Conservation (phyloP, 2,797 vertebrate genomes). For the Protosalanx chinensis region DNA sequence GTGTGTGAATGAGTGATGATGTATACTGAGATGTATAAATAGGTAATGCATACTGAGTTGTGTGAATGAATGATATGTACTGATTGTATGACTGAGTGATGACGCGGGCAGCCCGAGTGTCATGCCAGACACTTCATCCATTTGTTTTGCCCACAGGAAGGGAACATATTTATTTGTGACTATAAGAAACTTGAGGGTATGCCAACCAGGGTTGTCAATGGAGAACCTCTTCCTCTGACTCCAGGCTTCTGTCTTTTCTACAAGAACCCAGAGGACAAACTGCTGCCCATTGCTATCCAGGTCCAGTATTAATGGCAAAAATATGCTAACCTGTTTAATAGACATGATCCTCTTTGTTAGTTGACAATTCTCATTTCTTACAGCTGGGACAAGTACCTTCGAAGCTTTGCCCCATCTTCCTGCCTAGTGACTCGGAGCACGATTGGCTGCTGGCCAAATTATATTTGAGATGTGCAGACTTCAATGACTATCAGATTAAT, state of each 20-base stretch:
- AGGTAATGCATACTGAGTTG: background rate
- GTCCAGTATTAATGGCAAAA: constrained; percentile 32
- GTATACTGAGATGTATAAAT: too few relatives aligned
- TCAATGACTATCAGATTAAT: constrained; percentile 55
- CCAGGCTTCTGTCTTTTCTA: constrained; percentile 59
- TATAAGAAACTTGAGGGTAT: constrained; percentile 58
- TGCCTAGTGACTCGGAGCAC: constrained; percentile 68
- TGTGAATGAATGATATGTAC: too few relatives aligned
- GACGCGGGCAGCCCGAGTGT: too few relatives aligned
- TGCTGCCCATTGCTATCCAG: constrained; percentile 68
- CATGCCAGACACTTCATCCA: too few relatives aligned
- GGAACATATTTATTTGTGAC: constrained; percentile 66
- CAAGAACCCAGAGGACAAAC: constrained; percentile 36
- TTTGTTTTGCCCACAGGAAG: constrained; percentile 50
- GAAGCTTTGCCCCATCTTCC: constrained; percentile 70
- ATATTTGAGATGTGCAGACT: constrained; percentile 67
- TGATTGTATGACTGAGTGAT: too few relatives aligned
- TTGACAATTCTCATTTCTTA: background rate
- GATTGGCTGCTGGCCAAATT: constrained; percentile 78
- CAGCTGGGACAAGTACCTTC: constrained; percentile 72
- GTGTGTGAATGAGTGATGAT: too few relatives aligned
- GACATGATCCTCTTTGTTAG: background rate
- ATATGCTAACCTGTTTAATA: background rate
- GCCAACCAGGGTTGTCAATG: constrained; percentile 43
- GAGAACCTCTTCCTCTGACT: constrained; percentile 49